A percentile compares a stretch with the other conserved stretches of the same genome.
These are phyloP conservation scores for Coturnix japonica DNA, from an alignment of 2,113 vertebrate species.

Conservation along the genomic window DNA sequence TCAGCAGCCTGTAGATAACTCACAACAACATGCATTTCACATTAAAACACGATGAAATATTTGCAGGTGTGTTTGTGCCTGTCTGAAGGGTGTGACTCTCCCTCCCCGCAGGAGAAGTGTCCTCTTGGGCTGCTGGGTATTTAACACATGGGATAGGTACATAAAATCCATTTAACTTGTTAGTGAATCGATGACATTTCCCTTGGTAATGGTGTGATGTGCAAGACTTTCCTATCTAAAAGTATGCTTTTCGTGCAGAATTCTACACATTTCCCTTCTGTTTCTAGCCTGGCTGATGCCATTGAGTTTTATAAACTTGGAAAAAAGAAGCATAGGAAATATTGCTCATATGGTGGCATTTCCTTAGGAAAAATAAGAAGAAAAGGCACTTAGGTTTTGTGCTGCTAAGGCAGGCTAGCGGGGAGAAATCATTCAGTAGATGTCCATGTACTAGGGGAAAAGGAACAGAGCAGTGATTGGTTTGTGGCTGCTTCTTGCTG, in stretches of 20 bases:
- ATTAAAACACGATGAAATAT: constrained; percentile 42
- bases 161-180: constrained; percentile 56
- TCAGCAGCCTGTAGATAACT: background rate
- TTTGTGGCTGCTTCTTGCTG: fast-evolving
- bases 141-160: background rate
- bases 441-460: background rate
- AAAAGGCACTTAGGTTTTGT: fast-evolving
- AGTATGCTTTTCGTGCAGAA: background rate
- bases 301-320: background rate
- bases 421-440: background rate
- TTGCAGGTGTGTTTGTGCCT: background rate
- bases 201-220: background rate
- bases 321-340: background rate
- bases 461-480: background rate
- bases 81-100: constrained; percentile 15
- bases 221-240: background rate
- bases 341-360: background rate
- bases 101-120: background rate
- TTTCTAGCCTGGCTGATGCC: background rate
- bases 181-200: constrained; percentile 27
- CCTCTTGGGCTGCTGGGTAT: constrained; percentile 8
- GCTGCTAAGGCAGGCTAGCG: no score
- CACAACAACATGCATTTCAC: constrained; percentile 40
- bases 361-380: background rate
- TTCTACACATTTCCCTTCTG: background rate